Evolutionary conservation across 2,888 invertebrate species (phyloP).

Genomic region (Trachelus troglodyta): DNA sequence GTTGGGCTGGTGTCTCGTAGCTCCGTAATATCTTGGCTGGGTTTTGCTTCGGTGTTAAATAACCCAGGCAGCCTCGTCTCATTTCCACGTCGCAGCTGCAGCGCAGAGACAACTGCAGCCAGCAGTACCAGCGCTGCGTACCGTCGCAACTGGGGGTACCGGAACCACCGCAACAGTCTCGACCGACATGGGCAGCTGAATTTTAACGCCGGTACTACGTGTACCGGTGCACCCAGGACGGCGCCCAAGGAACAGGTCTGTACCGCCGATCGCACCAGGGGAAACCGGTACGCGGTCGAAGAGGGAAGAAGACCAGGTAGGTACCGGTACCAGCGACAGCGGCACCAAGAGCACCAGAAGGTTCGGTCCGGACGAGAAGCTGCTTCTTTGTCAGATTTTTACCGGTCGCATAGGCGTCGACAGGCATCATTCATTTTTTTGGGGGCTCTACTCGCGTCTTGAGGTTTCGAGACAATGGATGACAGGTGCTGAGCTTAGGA

Average conservation of each 20-base stretch:
- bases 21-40: neutral
- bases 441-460: neutral
- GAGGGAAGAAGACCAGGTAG: neutral
- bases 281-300: neutral
- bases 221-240: neutral
- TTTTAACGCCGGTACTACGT: neutral
- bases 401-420: neutral
- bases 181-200: neutral
- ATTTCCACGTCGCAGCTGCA: neutral
- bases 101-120: neutral
- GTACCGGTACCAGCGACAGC: neutral
- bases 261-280: neutral
- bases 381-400: neutral
- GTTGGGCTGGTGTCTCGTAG: constrained; percentile 7
- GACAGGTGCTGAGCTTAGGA: too few relatives aligned
- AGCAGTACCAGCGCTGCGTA: neutral
- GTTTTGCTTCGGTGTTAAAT: constrained; percentile 4
- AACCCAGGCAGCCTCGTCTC: neutral
- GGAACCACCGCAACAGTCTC: neutral
- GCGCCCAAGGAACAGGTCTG: neutral
- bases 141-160: neutral
- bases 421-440: neutral
- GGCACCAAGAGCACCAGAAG: neutral
- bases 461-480: neutral
- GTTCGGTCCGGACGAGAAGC: neutral